Percentiles rank a stretch among this genome's conserved stretches.
Conservation (phyloP, 2,888 invertebrate species). For the Micoletzkya japonica region DNA sequence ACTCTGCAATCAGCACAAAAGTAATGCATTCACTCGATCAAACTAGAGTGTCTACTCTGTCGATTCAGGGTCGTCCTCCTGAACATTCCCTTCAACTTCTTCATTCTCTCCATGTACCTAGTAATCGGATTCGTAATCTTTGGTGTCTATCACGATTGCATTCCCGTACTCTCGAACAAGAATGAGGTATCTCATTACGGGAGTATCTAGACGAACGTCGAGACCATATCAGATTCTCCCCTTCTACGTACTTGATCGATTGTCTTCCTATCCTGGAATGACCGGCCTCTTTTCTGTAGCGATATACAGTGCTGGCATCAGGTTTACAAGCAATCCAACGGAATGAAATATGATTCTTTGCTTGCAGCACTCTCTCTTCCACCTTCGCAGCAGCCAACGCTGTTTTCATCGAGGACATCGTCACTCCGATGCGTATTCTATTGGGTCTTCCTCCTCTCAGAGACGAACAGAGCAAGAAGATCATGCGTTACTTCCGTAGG, state of each 20-base stretch:
- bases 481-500: constrained; percentile 43
- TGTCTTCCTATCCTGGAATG: constrained; percentile 44
- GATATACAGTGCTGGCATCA: constrained; percentile 50
- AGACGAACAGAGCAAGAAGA: constrained; percentile 12
- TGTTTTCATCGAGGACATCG: constrained; percentile 52
- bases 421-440: background rate
- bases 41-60: constrained; percentile 31
- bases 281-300: constrained; percentile 55
- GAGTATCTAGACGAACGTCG: background rate
- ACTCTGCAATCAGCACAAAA: constrained; percentile 41
- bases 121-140: constrained; percentile 54
- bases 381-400: constrained; percentile 52
- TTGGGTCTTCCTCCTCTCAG: too few relatives aligned
- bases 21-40: constrained; percentile 32
- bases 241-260: constrained; percentile 47
- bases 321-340: constrained; percentile 27
- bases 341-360: background rate
- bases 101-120: constrained; percentile 48
- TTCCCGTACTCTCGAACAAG: constrained; percentile 40
- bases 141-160: constrained; percentile 49
- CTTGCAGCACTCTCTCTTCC: constrained; percentile 49
- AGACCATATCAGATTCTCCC: constrained; percentile 41
- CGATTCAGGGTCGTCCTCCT: constrained; percentile 51
- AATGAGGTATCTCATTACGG: constrained; percentile 33
- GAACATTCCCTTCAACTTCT: constrained; percentile 53